Percentiles rank a stretch among this genome's conserved stretches.
These are phyloP conservation scores for Xestia ashworthii DNA, from an alignment of 2,888 invertebrate species.

Conservation along the genomic window DNA sequence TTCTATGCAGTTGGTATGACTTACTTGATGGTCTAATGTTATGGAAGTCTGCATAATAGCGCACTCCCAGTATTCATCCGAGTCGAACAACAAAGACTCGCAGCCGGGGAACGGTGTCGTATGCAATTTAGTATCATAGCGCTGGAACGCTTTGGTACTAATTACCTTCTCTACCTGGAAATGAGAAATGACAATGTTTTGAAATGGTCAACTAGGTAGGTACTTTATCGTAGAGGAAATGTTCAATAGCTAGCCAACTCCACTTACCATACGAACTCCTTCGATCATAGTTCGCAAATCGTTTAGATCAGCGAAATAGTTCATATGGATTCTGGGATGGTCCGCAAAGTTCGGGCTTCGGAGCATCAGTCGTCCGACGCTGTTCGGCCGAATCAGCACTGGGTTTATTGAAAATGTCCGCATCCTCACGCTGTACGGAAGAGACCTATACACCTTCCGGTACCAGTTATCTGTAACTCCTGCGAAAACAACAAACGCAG, in stretches of 20 bases:
- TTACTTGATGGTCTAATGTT: constrained; percentile 93
- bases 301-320: constrained; percentile 94
- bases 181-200: background rate
- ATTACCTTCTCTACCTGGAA: constrained; percentile 82
- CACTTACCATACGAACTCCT: constrained; percentile 92
- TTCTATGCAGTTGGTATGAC: background rate
- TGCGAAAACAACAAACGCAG: constrained; percentile 71
- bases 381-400: constrained; percentile 93
- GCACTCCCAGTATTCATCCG: constrained; percentile 94
- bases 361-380: constrained; percentile 93
- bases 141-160: constrained; percentile 81
- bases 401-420: constrained; percentile 94
- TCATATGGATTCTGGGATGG: constrained; percentile 95
- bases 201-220: background rate
- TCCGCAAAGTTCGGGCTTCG: constrained; percentile 93
- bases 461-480: constrained; percentile 91
- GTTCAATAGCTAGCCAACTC: background rate
- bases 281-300: constrained; percentile 94
- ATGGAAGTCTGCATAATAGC: constrained; percentile 93
- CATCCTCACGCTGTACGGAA: constrained; percentile 79
- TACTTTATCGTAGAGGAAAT: background rate
- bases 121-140: constrained; percentile 81
- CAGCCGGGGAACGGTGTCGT: constrained; percentile 93
- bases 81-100: constrained; percentile 90
- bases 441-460: constrained; percentile 88